phyloP scores from a whole-genome alignment of 2,797 vertebrate species.

The Mus spretus region DNA sequence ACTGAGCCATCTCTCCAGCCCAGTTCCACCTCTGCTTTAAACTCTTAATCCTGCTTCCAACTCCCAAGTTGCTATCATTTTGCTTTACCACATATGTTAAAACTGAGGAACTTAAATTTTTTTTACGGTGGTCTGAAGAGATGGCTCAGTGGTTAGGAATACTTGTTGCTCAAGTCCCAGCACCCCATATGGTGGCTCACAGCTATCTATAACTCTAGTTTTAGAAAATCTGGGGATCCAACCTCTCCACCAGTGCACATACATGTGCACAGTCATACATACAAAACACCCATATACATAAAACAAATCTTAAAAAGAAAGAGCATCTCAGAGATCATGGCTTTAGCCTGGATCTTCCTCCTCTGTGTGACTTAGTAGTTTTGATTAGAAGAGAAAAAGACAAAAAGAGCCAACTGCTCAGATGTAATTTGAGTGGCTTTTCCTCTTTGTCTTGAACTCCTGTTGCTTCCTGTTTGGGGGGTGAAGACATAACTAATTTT shows the following conservation, averaged over 20 bases:
- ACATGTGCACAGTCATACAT: not conserved
- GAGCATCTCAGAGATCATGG: slow-evolving; percentile 11
- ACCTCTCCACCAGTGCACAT: not conserved
- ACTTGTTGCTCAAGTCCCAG: not conserved
- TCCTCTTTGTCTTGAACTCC: not conserved
- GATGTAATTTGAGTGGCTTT: not conserved
- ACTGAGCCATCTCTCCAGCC: not conserved
- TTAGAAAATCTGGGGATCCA: not conserved
- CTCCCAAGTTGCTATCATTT: not conserved
- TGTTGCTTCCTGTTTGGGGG: not conserved
- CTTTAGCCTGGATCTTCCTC: not conserved
- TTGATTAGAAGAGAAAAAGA: slow-evolving; percentile 47
- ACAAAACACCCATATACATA: not conserved
- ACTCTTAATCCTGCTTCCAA: not conserved
- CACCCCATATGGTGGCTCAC: not conserved
- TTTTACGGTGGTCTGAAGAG: not conserved
- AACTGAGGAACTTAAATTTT: not conserved
- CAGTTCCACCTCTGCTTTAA: not conserved
- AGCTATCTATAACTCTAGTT: not conserved
- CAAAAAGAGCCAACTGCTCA: not conserved
- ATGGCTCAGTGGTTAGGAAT: not conserved
- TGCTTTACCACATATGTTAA: slow-evolving; percentile 34
- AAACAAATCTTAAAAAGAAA: not conserved
- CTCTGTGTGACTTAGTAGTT: not conserved
- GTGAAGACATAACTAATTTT: not conserved